Evolutionary conservation across 2,797 vertebrate genomes (phyloP), one percentile per base, ranked within the genome.

Genomic region (Poeciliopsis turneri): DNA sequence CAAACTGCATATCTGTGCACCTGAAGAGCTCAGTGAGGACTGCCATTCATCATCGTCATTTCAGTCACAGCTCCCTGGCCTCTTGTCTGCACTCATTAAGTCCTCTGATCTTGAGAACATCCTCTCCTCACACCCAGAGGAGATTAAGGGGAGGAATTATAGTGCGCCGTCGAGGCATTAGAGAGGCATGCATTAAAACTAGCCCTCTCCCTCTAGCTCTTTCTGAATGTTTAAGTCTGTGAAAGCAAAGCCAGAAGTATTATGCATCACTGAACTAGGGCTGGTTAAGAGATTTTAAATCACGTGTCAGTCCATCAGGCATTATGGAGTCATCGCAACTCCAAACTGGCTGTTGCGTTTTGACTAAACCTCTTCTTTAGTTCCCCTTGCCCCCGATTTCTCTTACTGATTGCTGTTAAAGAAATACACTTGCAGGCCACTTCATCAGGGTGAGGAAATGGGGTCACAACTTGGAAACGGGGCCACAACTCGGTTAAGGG

Each of bases 101-200:
- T 85, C 68, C 71, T 82, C 61, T 92, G 88, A 86, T 91, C 84
- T 88, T 91, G 87, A 87, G 91, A 89, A 90, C 90, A 90, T 90
- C 83, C 86, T 88, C 88, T 91, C 55, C 86, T 89, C 77, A 46
- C 85, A 76, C 87, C 85, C 75, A 86, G 87, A 92, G 89, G 53
- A 84, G 91, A 93, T 93, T 92, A 93, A 83, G 81, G 28, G 81
- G 89, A 87, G 80, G 86, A 88, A 82, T 93, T 88, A 79, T 75
- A 83, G 80, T 77, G 73, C 69, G 83, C 85, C 82, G 82, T 86
- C 82, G 87, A 85, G 88, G 88, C 80, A 87, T 90, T 93, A 86
- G 82, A 0, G 46, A 79, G 85, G 78, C 80, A 68, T 90, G 84
- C 81, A 90, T 91, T 94, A 92, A 93, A 92, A 87, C 86, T 72